Percentiles rank a stretch among this genome's conserved stretches.
Evolutionary conservation across 2,888 invertebrate species (phyloP).

Genomic region (Tipula lateralis): DNA sequence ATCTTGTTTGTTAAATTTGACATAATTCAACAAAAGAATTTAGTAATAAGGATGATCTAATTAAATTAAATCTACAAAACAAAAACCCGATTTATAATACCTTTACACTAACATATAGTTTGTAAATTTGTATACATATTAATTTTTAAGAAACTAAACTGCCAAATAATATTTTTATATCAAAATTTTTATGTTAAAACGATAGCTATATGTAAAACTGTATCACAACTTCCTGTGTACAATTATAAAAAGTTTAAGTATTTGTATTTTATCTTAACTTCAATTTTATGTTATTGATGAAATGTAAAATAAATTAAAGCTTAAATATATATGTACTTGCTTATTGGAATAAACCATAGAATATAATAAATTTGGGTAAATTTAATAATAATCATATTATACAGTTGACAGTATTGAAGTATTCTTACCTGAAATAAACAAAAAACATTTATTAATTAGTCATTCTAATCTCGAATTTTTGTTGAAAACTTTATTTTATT

Average conservation of each 20-base stretch:
- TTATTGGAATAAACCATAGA: background rate
- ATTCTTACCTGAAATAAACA: background rate
- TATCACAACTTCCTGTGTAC: background rate
- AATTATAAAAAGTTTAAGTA: background rate
- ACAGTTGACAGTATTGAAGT: background rate
- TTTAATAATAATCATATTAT: background rate
- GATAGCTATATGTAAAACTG: background rate
- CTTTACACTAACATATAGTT: background rate
- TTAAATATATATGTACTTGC: background rate
- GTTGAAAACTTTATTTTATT: background rate
- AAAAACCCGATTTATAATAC: background rate
- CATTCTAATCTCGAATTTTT: background rate
- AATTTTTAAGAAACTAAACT: background rate
- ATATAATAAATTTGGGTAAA: background rate
- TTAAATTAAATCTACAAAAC: background rate
- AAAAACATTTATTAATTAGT: background rate
- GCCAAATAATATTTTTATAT: background rate
- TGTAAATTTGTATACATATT: background rate
- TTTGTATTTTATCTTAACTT: background rate
- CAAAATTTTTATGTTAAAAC: background rate
- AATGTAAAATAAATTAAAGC: background rate
- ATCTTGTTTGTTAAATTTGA: background rate
- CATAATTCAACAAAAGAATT: background rate
- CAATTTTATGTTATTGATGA: background rate
- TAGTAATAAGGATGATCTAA: background rate